Evolutionary conservation across 2,113 vertebrate genomes (phyloP).

Genomic region (Australoheros scitulus): DNA sequence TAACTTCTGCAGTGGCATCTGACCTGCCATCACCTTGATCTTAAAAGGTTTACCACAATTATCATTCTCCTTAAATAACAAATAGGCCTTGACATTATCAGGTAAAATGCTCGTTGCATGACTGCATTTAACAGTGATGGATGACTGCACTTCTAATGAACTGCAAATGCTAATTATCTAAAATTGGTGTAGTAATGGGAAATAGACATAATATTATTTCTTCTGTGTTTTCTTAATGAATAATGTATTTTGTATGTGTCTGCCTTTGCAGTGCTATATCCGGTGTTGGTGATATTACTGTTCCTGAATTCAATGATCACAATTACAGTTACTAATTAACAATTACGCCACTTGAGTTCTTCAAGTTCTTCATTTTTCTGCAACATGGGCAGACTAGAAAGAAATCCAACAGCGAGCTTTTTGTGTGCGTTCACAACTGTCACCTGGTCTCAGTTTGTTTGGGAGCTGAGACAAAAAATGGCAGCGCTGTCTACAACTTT

Average conservation of each 20-base stretch:
- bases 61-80: constrained; percentile 4
- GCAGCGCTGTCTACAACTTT: background rate
- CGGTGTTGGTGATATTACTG: background rate
- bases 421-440: background rate
- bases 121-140: background rate
- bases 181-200: background rate
- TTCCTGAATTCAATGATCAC: background rate
- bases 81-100: background rate
- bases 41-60: background rate
- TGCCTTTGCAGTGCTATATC: background rate
- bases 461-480: background rate
- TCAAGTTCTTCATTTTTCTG: background rate
- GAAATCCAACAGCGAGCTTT: background rate
- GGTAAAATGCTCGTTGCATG: background rate
- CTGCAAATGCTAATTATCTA: background rate
- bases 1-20: background rate
- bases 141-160: background rate
- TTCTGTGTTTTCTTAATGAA: background rate
- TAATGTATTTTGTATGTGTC: background rate
- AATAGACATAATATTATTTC: background rate
- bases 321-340: background rate
- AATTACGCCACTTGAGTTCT: background rate
- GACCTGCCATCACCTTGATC: background rate
- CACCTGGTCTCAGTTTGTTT: background rate
- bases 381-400: background rate